Conservation (phyloP, 37 sponge, comb jelly and placozoan species). For the Axinella damicornis region DNA sequence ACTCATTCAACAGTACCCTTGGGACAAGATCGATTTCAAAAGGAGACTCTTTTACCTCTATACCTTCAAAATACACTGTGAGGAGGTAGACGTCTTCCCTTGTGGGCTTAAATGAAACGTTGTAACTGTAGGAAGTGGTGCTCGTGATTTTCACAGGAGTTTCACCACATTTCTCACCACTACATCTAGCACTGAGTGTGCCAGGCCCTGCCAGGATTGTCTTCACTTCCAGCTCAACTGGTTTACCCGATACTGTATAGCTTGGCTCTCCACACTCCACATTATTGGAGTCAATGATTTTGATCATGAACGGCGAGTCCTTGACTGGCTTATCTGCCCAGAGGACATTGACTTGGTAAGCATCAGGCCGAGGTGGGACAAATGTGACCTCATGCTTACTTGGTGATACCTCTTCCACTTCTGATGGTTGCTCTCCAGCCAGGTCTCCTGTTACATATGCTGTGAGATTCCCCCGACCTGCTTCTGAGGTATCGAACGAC, state of each 20-base stretch:
- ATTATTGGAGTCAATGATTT: constrained; percentile 16
- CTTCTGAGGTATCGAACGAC: constrained; percentile 47
- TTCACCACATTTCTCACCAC: constrained; percentile 30
- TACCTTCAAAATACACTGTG: constrained; percentile 30
- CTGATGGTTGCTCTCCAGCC: constrained; percentile 3
- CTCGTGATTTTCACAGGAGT: constrained; percentile 34
- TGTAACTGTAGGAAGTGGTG: not conserved
- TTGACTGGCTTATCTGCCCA: constrained; percentile 42
- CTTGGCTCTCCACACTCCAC: constrained; percentile 19
- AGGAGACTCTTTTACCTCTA: constrained; percentile 54
- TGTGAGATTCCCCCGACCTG: constrained; percentile 66
- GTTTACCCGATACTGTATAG: not conserved
- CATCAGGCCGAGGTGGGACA: constrained; percentile 23
- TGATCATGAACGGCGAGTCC: constrained; percentile 56
- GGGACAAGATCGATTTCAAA: constrained; percentile 47
- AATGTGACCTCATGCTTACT: constrained; percentile 33
- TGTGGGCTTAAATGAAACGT: constrained; percentile 37
- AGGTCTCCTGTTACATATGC: constrained; percentile 50
- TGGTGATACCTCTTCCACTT: constrained; percentile 1
- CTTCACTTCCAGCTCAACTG: constrained; percentile 22
- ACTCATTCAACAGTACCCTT: not conserved
- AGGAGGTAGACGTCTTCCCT: constrained; percentile 45
- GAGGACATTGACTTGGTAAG: constrained; percentile 47
- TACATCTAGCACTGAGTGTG: constrained; percentile 34
- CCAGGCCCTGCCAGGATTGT: constrained; percentile 46